Evolutionary conservation across 1,140 invertebrate genomes (phyloP).

Genomic region (Berghia stephanieae): DNA sequence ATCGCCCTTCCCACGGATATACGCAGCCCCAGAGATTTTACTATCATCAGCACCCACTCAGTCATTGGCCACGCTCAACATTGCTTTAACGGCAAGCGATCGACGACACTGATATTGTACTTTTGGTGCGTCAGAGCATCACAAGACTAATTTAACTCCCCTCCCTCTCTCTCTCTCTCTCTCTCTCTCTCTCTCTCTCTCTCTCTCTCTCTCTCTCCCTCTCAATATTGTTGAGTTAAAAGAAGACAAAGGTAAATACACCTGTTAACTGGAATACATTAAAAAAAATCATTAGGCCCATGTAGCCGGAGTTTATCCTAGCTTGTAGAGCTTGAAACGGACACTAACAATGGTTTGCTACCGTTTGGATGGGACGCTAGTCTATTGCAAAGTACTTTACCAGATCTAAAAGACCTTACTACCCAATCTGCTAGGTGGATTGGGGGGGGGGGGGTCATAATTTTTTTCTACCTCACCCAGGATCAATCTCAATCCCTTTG

Average conservation of each 20-base stretch:
- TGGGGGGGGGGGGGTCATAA: neutral
- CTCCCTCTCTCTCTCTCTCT: conserved; percentile 10
- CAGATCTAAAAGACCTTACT: too few relatives aligned
- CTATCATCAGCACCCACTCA: neutral
- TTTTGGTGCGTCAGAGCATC: neutral
- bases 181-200: conserved; percentile 18
- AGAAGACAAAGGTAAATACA: neutral
- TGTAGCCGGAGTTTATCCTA: neutral
- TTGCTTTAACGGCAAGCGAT: neutral
- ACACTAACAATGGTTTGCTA: too few relatives aligned
- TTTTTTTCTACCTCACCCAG: neutral
- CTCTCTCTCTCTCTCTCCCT: neutral
- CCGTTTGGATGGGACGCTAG: too few relatives aligned
- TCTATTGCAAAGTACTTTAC: too few relatives aligned
- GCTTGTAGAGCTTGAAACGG: too few relatives aligned
- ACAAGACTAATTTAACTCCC: neutral
- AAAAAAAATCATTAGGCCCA: neutral
- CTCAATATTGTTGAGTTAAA: neutral
- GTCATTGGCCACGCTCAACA: neutral
- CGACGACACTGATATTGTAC: neutral
- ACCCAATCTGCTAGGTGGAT: neutral
- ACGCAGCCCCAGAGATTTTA: neutral
- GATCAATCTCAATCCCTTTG: neutral
- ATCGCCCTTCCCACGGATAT: neutral
- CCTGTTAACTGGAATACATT: neutral